Evolutionary conservation across 2,888 invertebrate genomes (phyloP).

Genomic region (Dione vanillae): DNA sequence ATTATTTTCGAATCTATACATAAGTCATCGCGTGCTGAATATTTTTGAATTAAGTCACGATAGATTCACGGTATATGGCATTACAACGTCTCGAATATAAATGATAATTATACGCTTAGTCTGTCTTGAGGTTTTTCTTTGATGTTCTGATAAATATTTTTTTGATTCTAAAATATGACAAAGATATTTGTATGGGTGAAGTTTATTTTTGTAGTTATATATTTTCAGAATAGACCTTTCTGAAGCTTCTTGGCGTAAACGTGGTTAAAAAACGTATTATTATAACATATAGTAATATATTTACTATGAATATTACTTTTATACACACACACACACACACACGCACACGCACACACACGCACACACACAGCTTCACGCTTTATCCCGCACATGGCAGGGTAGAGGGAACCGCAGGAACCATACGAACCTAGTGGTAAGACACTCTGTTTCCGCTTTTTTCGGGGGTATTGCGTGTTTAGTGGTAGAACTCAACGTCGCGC

Average conservation of each 20-base stretch:
- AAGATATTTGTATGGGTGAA: not conserved
- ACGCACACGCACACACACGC: no score
- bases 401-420: no score
- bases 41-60: not conserved
- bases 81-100: conserved; percentile 59
- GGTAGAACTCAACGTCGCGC: no score
- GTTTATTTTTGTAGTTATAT: conserved; percentile 2
- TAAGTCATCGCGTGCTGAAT: not conserved
- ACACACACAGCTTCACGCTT: no score
- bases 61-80: not conserved
- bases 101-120: conserved; percentile 61
- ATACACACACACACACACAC: no score
- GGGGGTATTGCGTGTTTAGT: no score
- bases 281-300: not conserved
- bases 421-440: no score
- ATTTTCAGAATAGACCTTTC: not conserved
- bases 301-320: no score
- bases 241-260: not conserved
- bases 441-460: no score
- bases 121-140: conserved; percentile 40
- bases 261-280: not conserved
- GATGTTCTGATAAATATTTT: conserved; percentile 41
- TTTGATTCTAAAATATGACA: conserved; percentile 27
- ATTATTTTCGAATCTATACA: no score
- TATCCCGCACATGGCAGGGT: no score